phyloP scores from a whole-genome alignment of 64 coral and sea anemone genomes.

The Astreopora myriophthalma region DNA sequence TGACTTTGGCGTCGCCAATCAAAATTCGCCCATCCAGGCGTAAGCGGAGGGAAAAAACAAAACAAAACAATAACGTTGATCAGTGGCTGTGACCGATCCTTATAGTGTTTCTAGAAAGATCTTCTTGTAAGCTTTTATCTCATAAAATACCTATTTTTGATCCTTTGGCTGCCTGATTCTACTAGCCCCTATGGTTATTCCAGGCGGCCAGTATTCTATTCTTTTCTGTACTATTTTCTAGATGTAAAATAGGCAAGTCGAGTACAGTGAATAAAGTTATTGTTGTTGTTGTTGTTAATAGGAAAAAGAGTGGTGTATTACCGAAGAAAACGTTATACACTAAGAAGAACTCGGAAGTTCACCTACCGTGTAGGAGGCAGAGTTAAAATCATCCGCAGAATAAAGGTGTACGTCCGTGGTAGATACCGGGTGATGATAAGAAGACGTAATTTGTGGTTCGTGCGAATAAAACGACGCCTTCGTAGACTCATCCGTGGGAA shows the following conservation, averaged over 20 bases:
- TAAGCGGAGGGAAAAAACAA: no score
- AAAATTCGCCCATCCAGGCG: no score
- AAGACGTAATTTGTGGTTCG: neutral
- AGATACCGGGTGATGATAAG: neutral
- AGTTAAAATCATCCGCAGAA: neutral
- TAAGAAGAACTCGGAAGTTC: neutral
- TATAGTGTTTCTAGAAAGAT: no score
- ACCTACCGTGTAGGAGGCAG: neutral
- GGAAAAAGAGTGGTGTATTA: neutral
- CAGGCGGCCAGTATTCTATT: no score
- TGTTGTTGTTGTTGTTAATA: neutral
- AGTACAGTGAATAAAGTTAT: no score
- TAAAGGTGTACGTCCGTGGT: neutral
- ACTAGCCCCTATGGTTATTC: no score
- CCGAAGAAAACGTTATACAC: neutral
- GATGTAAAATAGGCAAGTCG: no score
- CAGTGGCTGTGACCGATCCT: no score
- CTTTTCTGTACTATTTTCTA: no score
- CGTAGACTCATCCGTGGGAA: neutral
- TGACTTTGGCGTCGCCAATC: no score
- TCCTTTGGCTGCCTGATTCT: no score
- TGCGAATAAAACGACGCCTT: neutral
- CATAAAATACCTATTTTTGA: neutral
- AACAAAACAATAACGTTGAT: no score
- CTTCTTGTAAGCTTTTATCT: neutral